Percentiles rank a stretch among this genome's conserved stretches.
Conservation (phyloP, 1,140 invertebrate species). For the Bombyx mandarina region DNA sequence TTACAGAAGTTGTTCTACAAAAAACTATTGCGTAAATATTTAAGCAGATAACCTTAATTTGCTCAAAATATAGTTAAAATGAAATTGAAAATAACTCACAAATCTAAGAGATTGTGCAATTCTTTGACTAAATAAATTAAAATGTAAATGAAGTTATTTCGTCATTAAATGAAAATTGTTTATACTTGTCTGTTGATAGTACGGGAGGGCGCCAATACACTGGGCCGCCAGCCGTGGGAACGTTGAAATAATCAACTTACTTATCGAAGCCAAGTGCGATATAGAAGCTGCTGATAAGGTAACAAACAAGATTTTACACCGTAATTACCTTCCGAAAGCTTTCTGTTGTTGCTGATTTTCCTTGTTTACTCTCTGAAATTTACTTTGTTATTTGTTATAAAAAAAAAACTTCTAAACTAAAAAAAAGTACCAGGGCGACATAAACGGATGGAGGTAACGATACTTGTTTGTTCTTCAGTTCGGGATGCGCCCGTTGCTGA, state of each 20-base stretch:
- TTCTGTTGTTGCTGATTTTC: too few species aligned
- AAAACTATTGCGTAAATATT: too few species aligned
- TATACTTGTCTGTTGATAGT: slow-evolving; percentile 60
- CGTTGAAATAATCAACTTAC: slow-evolving; percentile 80
- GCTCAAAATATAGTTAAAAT: too few species aligned
- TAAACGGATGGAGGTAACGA: slow-evolving; percentile 5
- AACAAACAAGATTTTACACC: neutral
- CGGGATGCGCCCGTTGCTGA: slow-evolving; percentile 85
- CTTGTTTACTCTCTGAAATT: neutral
- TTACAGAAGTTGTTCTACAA: too few species aligned
- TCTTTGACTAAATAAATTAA: too few species aligned
- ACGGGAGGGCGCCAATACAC: slow-evolving; percentile 82
- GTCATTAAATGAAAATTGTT: neutral
- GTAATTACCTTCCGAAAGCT: too few species aligned
- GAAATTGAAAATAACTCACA: too few species aligned
- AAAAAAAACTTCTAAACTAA: neutral
- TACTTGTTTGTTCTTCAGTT: slow-evolving; percentile 72
- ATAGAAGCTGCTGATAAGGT: slow-evolving; percentile 78
- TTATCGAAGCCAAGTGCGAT: slow-evolving; percentile 81
- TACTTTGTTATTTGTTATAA: neutral
- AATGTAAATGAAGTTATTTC: neutral
- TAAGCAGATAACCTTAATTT: too few species aligned
- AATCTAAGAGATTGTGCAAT: too few species aligned
- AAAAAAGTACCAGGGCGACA: slow-evolving; percentile 13
- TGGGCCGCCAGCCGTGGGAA: slow-evolving; percentile 83